Evolutionary conservation across 2,888 invertebrate species (phyloP), one percentile per base, ranked within the genome.

Genomic region (Carcina quercana): DNA sequence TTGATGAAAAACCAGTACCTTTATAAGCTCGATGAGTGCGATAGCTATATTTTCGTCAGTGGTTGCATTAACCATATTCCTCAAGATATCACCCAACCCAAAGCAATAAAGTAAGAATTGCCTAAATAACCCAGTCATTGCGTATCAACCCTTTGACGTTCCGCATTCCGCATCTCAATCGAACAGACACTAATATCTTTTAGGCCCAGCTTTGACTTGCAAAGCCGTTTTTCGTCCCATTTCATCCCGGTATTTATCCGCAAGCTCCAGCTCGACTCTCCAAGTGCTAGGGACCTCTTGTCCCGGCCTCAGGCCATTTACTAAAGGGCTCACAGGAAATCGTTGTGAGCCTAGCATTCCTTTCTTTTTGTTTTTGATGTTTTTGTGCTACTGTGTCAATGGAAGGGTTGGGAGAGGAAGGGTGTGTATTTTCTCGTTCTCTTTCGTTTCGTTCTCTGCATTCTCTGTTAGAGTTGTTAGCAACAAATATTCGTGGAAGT

Each of bases 231-330:
- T 13, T 11, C 2, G 7, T 7, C 17, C 25, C 25, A 13, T 13
- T 25, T 25, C 5, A 25, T 25, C 13, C 7, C 25, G 15, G 25
- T 15, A 25, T 25, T 25, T 25, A 25, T 15, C 13, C n/a, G 14
- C n/a, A 3, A 15, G 11, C 25, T 13, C 25, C 6, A 8, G 17
- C 28, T 20, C 25, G 19, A 22, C 14, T 10, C 30, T 13, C 14
- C 13, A 28, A 13, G 19, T 11, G 24, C 32, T 37, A 22, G 11
- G 13, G 8, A 13, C 13, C 28, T 13, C 31, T 31, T 30, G 33
- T 27, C 13, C 22, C 22, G 7, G 13, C 28, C 25, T 6, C 15
- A 13, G 28, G 37, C 31, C 28, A 34, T 34, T 37, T 28, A 28
- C 25, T 31, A 15, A 20, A 34, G 31, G 11, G 30, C 21, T 8